Conservation (phyloP, 2,888 invertebrate species). For the Ditula angustiorana region DNA sequence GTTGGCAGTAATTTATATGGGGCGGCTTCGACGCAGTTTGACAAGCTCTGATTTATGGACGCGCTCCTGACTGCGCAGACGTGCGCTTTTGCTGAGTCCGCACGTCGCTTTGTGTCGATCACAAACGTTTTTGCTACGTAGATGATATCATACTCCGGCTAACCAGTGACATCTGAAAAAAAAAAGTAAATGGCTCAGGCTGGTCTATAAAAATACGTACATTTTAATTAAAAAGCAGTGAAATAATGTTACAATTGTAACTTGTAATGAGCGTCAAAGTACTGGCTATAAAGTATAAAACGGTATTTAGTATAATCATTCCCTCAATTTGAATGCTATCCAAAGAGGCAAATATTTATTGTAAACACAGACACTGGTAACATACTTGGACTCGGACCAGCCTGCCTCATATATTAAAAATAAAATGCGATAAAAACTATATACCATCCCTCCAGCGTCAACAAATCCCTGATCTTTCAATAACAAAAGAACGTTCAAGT, state of each 20-base stretch:
- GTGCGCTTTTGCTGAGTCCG: slow-evolving; percentile 24
- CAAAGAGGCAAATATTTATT: no score
- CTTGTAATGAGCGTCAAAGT: no score
- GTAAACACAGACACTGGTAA: not conserved
- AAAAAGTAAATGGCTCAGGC: not conserved
- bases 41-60: slow-evolving; percentile 72
- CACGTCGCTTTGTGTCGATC: slow-evolving; percentile 31
- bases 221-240: no score
- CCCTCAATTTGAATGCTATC: no score
- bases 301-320: no score
- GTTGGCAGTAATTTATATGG: slow-evolving; percentile 68
- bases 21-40: slow-evolving; percentile 65
- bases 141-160: slow-evolving; percentile 1
- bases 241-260: no score
- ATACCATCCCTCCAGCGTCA: slow-evolving; percentile 44
- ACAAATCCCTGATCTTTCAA: slow-evolving; percentile 48
- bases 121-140: slow-evolving; percentile 22
- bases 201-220: not conserved
- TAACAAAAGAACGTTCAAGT: slow-evolving; percentile 48
- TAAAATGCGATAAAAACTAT: slow-evolving; percentile 12
- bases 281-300: no score
- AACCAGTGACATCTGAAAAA: slow-evolving; percentile 2
- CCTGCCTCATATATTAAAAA: not conserved
- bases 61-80: slow-evolving; percentile 38
- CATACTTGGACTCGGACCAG: not conserved